phyloP scores from a whole-genome alignment of 2,113 vertebrate species.

The Dipodomys ordii region DNA sequence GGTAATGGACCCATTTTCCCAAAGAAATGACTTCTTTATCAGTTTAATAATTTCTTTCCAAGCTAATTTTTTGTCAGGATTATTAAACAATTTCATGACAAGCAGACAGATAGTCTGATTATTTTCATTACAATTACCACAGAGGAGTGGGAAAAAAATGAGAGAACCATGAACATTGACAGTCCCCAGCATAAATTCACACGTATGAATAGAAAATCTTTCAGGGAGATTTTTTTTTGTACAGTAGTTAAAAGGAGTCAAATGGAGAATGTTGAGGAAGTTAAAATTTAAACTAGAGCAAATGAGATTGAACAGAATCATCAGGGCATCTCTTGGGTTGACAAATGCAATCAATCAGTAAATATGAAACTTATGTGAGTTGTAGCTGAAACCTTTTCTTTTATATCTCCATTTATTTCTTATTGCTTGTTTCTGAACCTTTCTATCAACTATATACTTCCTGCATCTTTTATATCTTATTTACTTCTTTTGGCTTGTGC shows the following conservation, averaged over 20 bases:
- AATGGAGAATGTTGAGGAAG: background rate
- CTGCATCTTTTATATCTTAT: constrained; percentile 16
- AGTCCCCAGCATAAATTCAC: background rate
- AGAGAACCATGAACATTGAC: background rate
- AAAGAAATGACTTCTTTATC: constrained; percentile 27
- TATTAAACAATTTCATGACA: constrained; percentile 19
- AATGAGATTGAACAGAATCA: constrained; percentile 34
- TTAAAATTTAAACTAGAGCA: constrained; percentile 11
- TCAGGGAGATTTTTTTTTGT: background rate
- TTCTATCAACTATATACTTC: constrained; percentile 46
- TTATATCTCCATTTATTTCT: constrained; percentile 29
- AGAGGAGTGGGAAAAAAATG: background rate
- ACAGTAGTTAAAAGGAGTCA: constrained; percentile 26
- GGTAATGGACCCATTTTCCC: constrained; percentile 23
- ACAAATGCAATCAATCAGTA: background rate
- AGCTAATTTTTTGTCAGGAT: constrained; percentile 31
- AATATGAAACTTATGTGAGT: background rate
- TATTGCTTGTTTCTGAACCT: constrained; percentile 9
- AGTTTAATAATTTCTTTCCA: constrained; percentile 46
- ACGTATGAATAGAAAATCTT: background rate
- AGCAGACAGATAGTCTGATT: constrained; percentile 1
- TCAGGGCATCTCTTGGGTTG: background rate
- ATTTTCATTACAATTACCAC: constrained; percentile 35
- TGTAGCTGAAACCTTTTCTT: background rate
- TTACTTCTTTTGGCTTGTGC: background rate